Percentiles rank a stretch among this genome's conserved stretches.
Evolutionary conservation across 2,888 invertebrate species (phyloP).

Genomic region (Clanis bilineata): DNA sequence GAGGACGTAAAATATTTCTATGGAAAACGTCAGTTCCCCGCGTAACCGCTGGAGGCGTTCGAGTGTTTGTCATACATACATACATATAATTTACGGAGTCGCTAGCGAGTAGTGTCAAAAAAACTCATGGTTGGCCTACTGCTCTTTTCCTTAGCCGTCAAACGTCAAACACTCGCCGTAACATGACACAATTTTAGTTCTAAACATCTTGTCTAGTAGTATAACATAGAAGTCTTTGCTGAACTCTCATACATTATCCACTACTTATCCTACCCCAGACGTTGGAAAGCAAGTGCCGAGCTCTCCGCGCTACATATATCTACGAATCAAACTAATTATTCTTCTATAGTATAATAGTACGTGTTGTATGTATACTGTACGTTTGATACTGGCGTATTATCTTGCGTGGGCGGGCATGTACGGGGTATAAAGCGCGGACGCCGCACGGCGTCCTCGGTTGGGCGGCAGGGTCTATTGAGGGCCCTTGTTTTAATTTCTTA

Average conservation of each 20-base stretch:
- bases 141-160: too few species aligned
- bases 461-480: conserved; percentile 93
- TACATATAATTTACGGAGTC: too few species aligned
- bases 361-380: conserved; percentile 71
- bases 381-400: conserved; percentile 59
- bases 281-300: conserved; percentile 41
- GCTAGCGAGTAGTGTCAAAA: too few species aligned
- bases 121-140: too few species aligned
- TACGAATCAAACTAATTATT: conserved; percentile 82
- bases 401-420: conserved; percentile 55
- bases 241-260: not conserved
- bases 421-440: conserved; percentile 52
- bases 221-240: too few species aligned
- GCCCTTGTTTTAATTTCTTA: conserved; percentile 89
- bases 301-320: conserved; percentile 72
- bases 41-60: too few species aligned
- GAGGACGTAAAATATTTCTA: too few species aligned
- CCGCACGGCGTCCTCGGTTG: conserved; percentile 82
- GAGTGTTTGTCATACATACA: too few species aligned
- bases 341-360: conserved; percentile 80
- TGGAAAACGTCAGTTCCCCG: too few species aligned
- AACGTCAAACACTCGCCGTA: too few species aligned
- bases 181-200: too few species aligned
- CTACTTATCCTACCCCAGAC: not conserved
- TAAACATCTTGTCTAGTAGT: too few species aligned